Percentiles rank a stretch among this genome's conserved stretches.
Evolutionary conservation across 2,888 invertebrate genomes (phyloP).

Genomic region (Scaptomyza cyrtandrae): DNA sequence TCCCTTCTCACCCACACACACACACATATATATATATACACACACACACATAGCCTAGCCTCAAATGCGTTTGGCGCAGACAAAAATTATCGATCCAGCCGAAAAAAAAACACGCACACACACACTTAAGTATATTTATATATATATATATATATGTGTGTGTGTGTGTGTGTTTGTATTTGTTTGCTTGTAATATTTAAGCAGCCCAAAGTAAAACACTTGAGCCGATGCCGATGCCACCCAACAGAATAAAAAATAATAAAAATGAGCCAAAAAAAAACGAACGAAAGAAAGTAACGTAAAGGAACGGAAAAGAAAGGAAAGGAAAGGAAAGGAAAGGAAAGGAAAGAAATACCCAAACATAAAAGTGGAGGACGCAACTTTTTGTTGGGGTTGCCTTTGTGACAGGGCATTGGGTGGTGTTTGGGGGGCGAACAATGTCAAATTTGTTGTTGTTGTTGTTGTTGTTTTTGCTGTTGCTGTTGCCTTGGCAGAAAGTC

Average conservation of each 20-base stretch:
- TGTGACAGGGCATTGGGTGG: not conserved
- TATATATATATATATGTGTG: not conserved
- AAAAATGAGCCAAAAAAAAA: conserved; percentile 7
- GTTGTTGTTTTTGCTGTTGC: conserved; percentile 1
- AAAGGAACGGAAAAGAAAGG: conserved; percentile 13
- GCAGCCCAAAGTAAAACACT: conserved; percentile 75
- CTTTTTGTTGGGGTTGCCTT: conserved; percentile 25
- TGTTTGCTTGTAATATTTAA: conserved; percentile 52
- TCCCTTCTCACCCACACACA: not conserved
- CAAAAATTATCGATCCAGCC: conserved; percentile 77
- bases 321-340: conserved; percentile 7
- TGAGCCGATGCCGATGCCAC: conserved; percentile 55
- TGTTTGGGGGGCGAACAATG: conserved; percentile 43
- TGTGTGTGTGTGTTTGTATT: conserved; percentile 9
- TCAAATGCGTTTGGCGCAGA: conserved; percentile 73
- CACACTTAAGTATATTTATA: conserved; percentile 10
- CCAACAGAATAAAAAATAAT: conserved; percentile 13
- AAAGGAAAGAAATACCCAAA: conserved; percentile 28
- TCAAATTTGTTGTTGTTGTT: conserved; percentile 2
- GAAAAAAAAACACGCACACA: conserved; percentile 47
- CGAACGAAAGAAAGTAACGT: conserved; percentile 14
- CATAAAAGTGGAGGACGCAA: conserved; percentile 39
- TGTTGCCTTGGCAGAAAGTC: conserved; percentile 46
- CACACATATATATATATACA: too few relatives aligned
- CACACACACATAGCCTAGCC: conserved; percentile 7